A percentile compares a stretch with the other conserved stretches of the same genome.
Conservation (phyloP, 2,888 invertebrate species). For the Drosophila setosimentum region DNA sequence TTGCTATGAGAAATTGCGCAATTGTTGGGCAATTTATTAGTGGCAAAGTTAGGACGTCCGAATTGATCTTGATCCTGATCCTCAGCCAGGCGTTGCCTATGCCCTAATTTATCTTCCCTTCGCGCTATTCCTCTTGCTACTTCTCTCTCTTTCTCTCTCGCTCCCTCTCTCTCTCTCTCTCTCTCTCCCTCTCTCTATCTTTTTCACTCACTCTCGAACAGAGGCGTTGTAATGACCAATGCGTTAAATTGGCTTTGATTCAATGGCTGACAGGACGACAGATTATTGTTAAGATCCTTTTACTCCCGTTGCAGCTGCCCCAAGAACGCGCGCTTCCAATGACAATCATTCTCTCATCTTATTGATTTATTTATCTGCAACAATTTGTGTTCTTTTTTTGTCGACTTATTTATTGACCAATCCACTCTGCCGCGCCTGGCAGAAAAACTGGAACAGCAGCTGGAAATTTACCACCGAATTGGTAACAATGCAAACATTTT, state of each 20-base stretch:
- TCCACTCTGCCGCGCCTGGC: not conserved
- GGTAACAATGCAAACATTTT: not conserved
- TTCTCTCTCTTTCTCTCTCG: not conserved
- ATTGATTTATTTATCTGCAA: constrained; percentile 65
- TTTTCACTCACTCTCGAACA: constrained; percentile 6
- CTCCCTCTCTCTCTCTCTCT: not conserved
- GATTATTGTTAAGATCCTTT: constrained; percentile 58
- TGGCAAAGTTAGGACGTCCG: constrained; percentile 24
- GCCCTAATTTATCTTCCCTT: constrained; percentile 75
- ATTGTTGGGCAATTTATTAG: constrained; percentile 82
- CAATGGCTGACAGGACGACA: constrained; percentile 56
- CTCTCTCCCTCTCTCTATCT: not conserved
- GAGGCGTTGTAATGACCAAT: constrained; percentile 73
- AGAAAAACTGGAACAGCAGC: constrained; percentile 34
- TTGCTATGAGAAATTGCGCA: constrained; percentile 74
- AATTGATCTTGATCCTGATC: constrained; percentile 19
- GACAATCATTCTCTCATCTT: constrained; percentile 43
- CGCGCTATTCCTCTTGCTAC: not conserved
- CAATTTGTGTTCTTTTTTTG: constrained; percentile 27
- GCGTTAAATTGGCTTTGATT: constrained; percentile 75
- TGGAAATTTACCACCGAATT: constrained; percentile 7
- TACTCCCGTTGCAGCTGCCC: constrained; percentile 29
- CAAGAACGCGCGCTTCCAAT: constrained; percentile 29
- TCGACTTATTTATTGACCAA: constrained; percentile 55
- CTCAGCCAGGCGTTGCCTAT: constrained; percentile 30